Evolutionary conservation across 2,113 vertebrate genomes (phyloP), one percentile per base, ranked within the genome.

Genomic region (Larimichthys polyactis): DNA sequence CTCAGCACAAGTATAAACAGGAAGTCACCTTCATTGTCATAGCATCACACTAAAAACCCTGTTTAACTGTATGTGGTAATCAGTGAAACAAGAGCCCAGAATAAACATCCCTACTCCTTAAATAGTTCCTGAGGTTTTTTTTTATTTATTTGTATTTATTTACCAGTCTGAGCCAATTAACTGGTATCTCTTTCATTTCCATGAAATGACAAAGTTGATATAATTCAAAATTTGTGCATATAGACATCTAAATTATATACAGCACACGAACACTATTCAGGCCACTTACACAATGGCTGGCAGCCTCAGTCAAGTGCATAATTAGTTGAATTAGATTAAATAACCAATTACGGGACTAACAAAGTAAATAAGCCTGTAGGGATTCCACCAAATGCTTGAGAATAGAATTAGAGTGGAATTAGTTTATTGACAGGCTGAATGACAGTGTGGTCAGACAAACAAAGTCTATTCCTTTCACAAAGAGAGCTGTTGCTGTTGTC

Each of bases 341-440:
- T 92, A 92, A 93, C 91, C 92, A 95, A 95, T 95, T 95, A 95
- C 66, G 78, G 88, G 83, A 90, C 93, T 94, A 93, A 93, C 91
- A 93, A 91, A 93, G 90, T 94, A 93, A 94, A 94, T 93, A 93
- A 89, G 86, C 92, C 91, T 90, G 71, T 66, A 84, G 91, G 94
- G 92, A 93, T 91, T 90, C 80, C 72, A 85, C 81, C 82, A 84
- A 93, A 87, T 88, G 88, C 81, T 87, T 82, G 84, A 87, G 85
- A 93, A 93, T 83, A 79, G 84, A 94, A 92, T 91, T 90, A 94
- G 88, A 92, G 75, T 81, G 83, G 88, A 90, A 93, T 94, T 90
- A 89, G 86, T 87, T 92, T 93, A 94, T 91, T 92, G 92, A 95
- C 90, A 91, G 90, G 78, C 84, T 78, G 87, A 95, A 89, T 91